A percentile compares a stretch with the other conserved stretches of the same genome.
Evolutionary conservation across 1,140 invertebrate genomes (phyloP).

Genomic region (Panagrolaimus sp.): DNA sequence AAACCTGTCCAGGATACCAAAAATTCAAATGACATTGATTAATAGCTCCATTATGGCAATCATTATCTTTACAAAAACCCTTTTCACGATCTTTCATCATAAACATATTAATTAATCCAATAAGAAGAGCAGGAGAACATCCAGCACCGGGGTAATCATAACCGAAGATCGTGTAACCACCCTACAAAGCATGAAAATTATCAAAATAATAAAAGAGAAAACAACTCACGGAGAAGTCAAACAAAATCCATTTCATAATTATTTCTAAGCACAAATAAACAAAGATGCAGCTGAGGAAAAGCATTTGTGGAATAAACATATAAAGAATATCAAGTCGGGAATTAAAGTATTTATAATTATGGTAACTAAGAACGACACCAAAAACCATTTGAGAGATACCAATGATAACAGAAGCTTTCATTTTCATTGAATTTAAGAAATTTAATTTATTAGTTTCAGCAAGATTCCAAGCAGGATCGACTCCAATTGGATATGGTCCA

Average conservation of each 20-base stretch:
- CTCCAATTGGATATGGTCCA: constrained; percentile 56
- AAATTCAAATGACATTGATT: constrained; percentile 52
- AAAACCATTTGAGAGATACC: constrained; percentile 95
- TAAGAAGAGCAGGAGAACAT: constrained; percentile 67
- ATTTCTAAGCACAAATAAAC: constrained; percentile 84
- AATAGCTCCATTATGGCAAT: background rate
- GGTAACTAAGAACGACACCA: constrained; percentile 79
- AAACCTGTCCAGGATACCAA: constrained; percentile 59
- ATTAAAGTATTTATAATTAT: constrained; percentile 71
- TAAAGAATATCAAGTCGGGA: constrained; percentile 70
- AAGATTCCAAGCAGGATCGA: constrained; percentile 65
- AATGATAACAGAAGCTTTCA: constrained; percentile 95
- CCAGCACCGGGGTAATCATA: constrained; percentile 51
- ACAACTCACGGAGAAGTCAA: constrained; percentile 30
- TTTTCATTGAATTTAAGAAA: constrained; percentile 94
- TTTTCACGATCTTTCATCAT: constrained; percentile 48
- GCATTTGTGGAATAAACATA: constrained; percentile 85
- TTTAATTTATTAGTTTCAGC: constrained; percentile 84
- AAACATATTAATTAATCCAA: constrained; percentile 68
- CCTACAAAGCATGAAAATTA: constrained; percentile 57
- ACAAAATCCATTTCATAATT: constrained; percentile 78
- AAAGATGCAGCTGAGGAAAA: constrained; percentile 81
- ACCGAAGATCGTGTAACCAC: constrained; percentile 41
- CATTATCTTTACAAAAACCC: constrained; percentile 41
- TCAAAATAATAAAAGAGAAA: constrained; percentile 7